A percentile compares a stretch with the other conserved stretches of the same genome.
Evolutionary conservation across 2,888 invertebrate species (phyloP).

Genomic region (Eristalis intricaria): DNA sequence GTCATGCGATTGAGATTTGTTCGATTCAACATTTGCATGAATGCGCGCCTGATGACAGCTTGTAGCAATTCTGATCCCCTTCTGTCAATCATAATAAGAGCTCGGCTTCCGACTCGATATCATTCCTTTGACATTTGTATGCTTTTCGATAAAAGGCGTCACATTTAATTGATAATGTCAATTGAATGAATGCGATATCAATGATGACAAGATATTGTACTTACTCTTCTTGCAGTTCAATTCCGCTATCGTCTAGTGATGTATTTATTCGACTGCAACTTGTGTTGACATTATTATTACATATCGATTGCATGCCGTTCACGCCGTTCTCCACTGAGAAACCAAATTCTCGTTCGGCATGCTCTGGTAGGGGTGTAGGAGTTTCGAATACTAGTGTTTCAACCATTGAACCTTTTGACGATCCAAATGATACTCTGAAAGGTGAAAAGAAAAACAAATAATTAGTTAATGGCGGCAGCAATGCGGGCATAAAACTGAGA

Average conservation of each 20-base stretch:
- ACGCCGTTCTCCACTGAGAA: conserved; percentile 75
- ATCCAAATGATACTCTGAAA: conserved; percentile 95
- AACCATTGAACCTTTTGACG: conserved; percentile 96
- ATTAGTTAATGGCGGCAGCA: not conserved
- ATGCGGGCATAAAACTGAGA: not conserved
- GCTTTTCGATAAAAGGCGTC: too few species aligned
- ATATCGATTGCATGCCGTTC: conserved; percentile 57
- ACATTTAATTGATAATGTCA: not conserved
- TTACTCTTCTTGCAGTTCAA: conserved; percentile 81
- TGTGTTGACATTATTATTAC: conserved; percentile 61
- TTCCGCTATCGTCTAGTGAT: conserved; percentile 80
- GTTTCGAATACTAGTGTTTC: conserved; percentile 96
- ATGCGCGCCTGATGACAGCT: not conserved
- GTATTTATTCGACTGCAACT: conserved; percentile 80
- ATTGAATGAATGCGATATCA: not conserved
- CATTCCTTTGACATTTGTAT: too few species aligned
- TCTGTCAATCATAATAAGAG: too few species aligned
- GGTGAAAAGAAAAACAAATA: conserved; percentile 50
- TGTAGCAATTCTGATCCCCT: too few species aligned
- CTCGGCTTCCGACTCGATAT: too few species aligned
- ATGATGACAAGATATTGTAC: conserved; percentile 71
- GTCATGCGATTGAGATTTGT: not conserved
- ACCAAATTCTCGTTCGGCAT: conserved; percentile 80
- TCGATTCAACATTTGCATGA: not conserved
- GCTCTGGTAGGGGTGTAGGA: conserved; percentile 86